Evolutionary conservation across 1,140 invertebrate species (phyloP).

Genomic region (Campoletis sonorensis): DNA sequence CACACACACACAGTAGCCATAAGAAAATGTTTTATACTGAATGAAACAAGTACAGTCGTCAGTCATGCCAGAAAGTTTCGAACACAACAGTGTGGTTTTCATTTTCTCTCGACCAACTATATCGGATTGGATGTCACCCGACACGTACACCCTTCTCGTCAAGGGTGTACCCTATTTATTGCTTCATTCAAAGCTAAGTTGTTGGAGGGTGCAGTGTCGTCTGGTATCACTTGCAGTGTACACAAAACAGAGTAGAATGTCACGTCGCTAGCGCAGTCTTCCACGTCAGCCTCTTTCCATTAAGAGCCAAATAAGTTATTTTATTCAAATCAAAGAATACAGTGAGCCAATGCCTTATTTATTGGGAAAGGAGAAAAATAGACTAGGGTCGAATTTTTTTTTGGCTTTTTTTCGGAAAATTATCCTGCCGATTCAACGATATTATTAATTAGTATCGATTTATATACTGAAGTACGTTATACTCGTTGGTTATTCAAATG

Average conservation of each 20-base stretch:
- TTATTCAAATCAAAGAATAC: not conserved
- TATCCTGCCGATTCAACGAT: too few species aligned
- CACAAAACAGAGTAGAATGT: not conserved
- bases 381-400: too few species aligned
- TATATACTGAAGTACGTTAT: too few species aligned
- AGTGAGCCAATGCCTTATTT: too few species aligned
- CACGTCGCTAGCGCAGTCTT: not conserved
- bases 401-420: too few species aligned
- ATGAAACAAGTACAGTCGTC: not conserved
- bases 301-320: not conserved
- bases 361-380: too few species aligned
- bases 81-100: not conserved
- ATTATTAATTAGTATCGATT: too few species aligned
- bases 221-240: not conserved
- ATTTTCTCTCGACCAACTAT: not conserved
- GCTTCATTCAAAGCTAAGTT: slow-evolving; percentile 1
- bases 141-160: slow-evolving; percentile 1
- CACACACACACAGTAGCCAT: not conserved
- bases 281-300: not conserved
- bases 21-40: not conserved
- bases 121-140: slow-evolving; percentile 7
- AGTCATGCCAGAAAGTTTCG: not conserved
- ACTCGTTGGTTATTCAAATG: too few species aligned
- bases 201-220: not conserved
- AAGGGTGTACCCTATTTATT: not conserved